Base-by-base conservation (phyloP, 2,888 invertebrate species). In the Sphecodes monilicornis region DNA sequence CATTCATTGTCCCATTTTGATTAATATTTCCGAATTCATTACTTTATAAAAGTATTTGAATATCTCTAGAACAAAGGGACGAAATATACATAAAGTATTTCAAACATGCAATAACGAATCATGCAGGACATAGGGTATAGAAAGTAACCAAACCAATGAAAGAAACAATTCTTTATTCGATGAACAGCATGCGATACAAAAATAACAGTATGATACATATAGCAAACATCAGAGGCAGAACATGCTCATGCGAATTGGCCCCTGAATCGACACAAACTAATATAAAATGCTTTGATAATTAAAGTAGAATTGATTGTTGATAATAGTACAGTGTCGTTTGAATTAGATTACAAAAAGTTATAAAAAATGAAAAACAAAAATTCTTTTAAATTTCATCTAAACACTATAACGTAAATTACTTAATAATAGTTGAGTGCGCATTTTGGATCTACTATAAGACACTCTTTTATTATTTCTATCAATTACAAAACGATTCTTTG, bases 81-180 rank as follows among this genome's bases (percentile, higher is more conserved):
- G 39, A 43, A 82, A 69, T 71, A 29, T 69, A 69, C 26, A 72
- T 78, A 57, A 75, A 82, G 81, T 72, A 83, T 83, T 75, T 83
- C 39, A 85, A 76, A 78, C 91, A 90, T 92, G 92, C 92, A 91
- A 78, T 83, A 89, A 75, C 83, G 81, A 89, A 87, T 87, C 92
- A 92, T 94, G 92, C 94, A 92, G 91, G 92, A 92, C 84, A 86
- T 78, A 90, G 91, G 93, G 89, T 87, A n/a, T n/a, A 89, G 89
- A 92, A 91, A 94, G 91, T 91, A 94, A 93, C 91, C 91, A 93
- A 93, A 93, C 93, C 93, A 91, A 91, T 92, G 89, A 90, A 91
- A 92, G 91, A 91, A 92, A 93, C 92, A 92, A 91, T 90, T 90
- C 91, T 94, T 94, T 94, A 94, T 94, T 94, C 87, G 90, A 89